These are phyloP conservation scores for Microplitis manilae DNA, from an alignment of 2,888 invertebrate genomes.

Conservation along the genomic window DNA sequence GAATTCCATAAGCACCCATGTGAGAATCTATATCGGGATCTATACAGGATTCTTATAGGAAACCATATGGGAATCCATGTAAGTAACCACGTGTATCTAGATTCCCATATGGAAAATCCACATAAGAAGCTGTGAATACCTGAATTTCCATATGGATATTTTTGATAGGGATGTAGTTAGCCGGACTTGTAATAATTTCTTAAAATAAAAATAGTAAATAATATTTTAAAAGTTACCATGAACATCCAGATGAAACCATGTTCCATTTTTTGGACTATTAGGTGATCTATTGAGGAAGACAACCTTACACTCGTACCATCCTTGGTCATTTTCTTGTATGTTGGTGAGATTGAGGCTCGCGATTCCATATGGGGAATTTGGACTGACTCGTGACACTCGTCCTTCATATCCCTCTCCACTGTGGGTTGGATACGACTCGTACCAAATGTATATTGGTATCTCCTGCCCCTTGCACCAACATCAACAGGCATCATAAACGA, in stretches of 20 bases:
- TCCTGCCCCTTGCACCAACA: conserved; percentile 86
- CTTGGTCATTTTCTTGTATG: conserved; percentile 93
- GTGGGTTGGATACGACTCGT: conserved; percentile 97
- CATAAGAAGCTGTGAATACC: no score
- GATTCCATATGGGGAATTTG: conserved; percentile 90
- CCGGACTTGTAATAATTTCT: no score
- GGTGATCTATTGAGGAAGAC: conserved; percentile 96
- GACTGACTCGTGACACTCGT: conserved; percentile 89
- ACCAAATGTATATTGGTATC: conserved; percentile 98
- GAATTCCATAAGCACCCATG: no score
- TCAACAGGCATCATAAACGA: conserved; percentile 67
- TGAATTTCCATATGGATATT: no score
- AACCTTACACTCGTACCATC: conserved; percentile 97
- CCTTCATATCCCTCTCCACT: conserved; percentile 95
- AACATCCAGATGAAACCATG: conserved; percentile 98
- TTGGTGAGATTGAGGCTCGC: conserved; percentile 96
- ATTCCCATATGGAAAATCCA: no score
- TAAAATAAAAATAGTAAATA: conserved; percentile 16
- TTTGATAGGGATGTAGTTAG: no score
- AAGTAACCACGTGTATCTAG: no score
- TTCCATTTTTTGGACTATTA: conserved; percentile 93
- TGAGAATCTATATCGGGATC: no score
- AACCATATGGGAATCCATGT: no score
- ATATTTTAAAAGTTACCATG: conserved; percentile 76
- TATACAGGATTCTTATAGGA: no score